Evolutionary conservation across 2,797 vertebrate genomes (phyloP).

Genomic region (Notamacropus eugenii): DNA sequence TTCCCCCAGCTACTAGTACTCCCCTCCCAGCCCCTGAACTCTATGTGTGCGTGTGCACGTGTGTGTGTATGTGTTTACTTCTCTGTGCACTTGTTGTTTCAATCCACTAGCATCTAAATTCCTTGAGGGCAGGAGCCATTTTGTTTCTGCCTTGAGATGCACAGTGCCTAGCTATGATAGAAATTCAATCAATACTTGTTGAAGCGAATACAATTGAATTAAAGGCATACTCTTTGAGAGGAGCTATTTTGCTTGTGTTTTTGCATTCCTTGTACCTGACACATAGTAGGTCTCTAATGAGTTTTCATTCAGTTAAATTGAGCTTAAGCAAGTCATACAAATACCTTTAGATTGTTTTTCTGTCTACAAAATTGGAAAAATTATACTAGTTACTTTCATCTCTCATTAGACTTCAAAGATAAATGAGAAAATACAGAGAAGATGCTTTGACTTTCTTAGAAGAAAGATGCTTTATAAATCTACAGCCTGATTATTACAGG

Average conservation of each 20-base stretch:
- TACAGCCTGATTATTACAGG: background rate
- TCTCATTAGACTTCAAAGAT: constrained; percentile 11
- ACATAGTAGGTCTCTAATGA: background rate
- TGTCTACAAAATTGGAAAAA: constrained; percentile 24
- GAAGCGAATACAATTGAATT: background rate
- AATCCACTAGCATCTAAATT: background rate
- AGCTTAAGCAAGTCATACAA: background rate
- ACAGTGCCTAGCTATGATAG: background rate
- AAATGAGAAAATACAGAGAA: constrained; percentile 31
- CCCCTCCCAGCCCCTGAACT: background rate
- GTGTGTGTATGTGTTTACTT: background rate
- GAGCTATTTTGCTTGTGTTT: constrained; percentile 1
- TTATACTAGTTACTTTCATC: background rate
- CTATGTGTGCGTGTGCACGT: no score
- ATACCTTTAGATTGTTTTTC: constrained; percentile 8
- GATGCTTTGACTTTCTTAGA: constrained; percentile 31
- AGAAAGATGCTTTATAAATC: constrained; percentile 26
- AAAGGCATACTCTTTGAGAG: background rate
- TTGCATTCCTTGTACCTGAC: background rate
- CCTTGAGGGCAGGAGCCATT: background rate
- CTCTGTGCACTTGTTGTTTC: background rate
- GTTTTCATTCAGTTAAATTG: background rate
- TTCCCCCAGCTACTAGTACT: no score
- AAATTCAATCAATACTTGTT: background rate
- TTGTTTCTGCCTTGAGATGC: background rate